A percentile compares a stretch with the other conserved stretches of the same genome.
phyloP scores from a whole-genome alignment of 2,797 vertebrate species.

The Cyclura pinguis region DNA sequence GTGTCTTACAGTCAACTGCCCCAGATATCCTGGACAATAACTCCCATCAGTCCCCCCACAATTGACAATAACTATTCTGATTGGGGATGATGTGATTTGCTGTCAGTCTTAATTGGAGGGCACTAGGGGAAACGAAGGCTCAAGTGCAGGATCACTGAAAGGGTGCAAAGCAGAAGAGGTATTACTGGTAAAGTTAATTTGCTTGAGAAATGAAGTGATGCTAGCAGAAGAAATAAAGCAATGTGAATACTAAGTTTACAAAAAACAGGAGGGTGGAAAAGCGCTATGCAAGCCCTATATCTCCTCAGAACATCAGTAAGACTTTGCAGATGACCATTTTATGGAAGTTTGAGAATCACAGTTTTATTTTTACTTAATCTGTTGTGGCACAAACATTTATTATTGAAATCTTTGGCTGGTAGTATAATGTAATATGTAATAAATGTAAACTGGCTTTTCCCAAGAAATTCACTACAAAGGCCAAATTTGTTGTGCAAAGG shows the following conservation, averaged over 20 bases:
- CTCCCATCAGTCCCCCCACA: background rate
- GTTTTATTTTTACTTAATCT: background rate
- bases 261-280: background rate
- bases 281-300: background rate
- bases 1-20: background rate
- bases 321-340: background rate
- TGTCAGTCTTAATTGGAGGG: background rate
- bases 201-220: background rate
- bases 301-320: background rate
- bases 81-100: background rate
- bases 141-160: background rate
- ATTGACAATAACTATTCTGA: background rate
- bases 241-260: background rate
- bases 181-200: background rate
- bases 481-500: conserved; percentile 32
- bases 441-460: conserved; percentile 28
- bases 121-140: background rate
- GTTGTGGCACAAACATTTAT: background rate
- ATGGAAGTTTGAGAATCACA: background rate
- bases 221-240: background rate
- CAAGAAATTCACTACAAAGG: background rate
- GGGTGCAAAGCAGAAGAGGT: background rate
- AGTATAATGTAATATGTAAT: conserved; percentile 28
- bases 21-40: background rate
- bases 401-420: conserved; percentile 2